These are phyloP conservation scores for Microcebus griseorufus DNA, from an alignment of 2,113 vertebrate genomes.

Conservation along the genomic window DNA sequence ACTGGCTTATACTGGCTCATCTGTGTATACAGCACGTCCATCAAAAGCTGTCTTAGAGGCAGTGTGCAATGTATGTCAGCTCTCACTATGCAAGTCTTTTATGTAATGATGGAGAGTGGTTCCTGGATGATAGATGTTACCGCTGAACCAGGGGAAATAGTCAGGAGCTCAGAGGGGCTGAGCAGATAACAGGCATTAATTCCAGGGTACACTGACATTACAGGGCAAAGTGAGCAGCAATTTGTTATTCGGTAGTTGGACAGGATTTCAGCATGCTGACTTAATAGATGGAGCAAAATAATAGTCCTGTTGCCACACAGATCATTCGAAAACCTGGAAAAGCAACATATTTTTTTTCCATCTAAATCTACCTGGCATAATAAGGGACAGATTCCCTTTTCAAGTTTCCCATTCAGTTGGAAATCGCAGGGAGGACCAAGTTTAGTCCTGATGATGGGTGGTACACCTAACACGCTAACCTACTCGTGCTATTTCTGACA, in stretches of 20 bases:
- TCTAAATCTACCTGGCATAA: neutral
- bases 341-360: neutral
- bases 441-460: neutral
- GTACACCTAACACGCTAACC: no score
- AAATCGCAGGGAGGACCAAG: neutral
- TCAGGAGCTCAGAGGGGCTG: neutral
- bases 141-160: neutral
- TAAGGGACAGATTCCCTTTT: neutral
- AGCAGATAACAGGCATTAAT: slow-evolving; percentile 40
- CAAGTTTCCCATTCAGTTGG: neutral
- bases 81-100: neutral
- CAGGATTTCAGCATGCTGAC: neutral
- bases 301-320: neutral
- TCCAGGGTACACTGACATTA: neutral
- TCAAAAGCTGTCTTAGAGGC: neutral
- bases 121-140: slow-evolving; percentile 15
- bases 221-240: neutral
- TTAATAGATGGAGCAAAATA: neutral
- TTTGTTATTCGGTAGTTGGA: neutral
- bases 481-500: neutral
- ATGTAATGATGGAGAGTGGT: neutral
- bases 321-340: neutral
- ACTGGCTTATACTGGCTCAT: neutral
- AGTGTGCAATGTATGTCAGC: neutral
- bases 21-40: neutral